A percentile compares a stretch with the other conserved stretches of the same genome.
Conservation (phyloP, 2,113 vertebrate species). For the Odocoileus virginianus region DNA sequence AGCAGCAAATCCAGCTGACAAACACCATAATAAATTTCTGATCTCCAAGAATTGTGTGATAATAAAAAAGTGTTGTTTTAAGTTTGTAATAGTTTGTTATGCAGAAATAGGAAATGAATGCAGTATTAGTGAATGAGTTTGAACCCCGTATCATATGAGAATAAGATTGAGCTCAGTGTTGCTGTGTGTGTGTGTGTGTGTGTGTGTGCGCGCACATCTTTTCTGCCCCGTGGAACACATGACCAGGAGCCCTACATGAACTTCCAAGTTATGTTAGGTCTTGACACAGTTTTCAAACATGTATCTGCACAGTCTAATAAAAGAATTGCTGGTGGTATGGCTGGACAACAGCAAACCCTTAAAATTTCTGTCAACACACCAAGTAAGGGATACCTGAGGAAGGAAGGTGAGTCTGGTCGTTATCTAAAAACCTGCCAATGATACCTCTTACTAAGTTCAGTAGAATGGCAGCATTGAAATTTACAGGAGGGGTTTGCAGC, state of each 20-base stretch:
- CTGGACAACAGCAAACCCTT: not conserved
- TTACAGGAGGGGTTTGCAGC: not conserved
- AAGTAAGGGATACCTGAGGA: not conserved
- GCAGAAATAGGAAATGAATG: not conserved
- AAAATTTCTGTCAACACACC: not conserved
- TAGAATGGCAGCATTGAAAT: not conserved
- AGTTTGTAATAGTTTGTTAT: not conserved
- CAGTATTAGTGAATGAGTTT: not conserved
- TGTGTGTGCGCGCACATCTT: not conserved
- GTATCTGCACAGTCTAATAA: not conserved
- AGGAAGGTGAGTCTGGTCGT: not conserved
- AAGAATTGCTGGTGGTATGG: not conserved
- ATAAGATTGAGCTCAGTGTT: not conserved
- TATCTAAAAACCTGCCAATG: not conserved
- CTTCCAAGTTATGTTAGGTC: not conserved
- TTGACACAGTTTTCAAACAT: not conserved
- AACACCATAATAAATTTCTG: not conserved
- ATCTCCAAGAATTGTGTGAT: not conserved
- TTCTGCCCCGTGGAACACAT: not conserved
- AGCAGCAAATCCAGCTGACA: not conserved
- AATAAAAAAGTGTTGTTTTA: not conserved
- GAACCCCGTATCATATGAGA: not conserved
- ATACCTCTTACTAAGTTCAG: not conserved
- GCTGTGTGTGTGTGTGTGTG: not conserved
- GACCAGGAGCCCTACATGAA: not conserved